A percentile compares a stretch with the other conserved stretches of the same genome.
phyloP scores from a whole-genome alignment of 2,797 vertebrate species.

The Hydrolagus colliei region DNA sequence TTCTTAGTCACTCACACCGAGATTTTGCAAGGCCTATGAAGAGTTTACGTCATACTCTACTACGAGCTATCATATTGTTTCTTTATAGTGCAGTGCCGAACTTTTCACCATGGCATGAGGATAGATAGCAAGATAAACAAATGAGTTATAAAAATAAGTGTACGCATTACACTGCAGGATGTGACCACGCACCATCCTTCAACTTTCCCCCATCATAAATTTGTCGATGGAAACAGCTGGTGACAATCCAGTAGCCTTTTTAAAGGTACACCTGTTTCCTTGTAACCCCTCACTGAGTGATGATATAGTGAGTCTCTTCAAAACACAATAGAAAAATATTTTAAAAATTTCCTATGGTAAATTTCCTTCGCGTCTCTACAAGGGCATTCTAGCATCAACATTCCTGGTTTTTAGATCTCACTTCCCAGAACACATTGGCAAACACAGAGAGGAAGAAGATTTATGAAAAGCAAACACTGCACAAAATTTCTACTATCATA shows the following conservation, averaged over 20 bases:
- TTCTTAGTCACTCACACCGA: neutral
- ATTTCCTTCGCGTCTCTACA: neutral
- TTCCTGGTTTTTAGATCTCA: neutral
- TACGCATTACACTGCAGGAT: slow-evolving; percentile 43
- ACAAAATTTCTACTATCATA: neutral
- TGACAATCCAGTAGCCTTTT: neutral
- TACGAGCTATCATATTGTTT: neutral
- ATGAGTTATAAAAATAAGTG: slow-evolving; percentile 50
- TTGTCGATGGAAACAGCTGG: slow-evolving; percentile 22
- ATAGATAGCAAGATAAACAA: slow-evolving; percentile 32
- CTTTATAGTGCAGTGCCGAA: slow-evolving; percentile 1
- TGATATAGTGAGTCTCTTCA: neutral
- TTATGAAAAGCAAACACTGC: neutral
- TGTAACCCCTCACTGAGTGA: neutral
- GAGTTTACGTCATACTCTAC: neutral
- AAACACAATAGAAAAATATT: neutral
- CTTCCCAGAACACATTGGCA: neutral
- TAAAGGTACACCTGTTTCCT: slow-evolving; percentile 23
- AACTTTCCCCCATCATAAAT: slow-evolving; percentile 41
- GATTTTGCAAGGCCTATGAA: neutral
- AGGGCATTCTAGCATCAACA: neutral
- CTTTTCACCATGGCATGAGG: neutral
- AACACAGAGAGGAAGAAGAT: neutral
- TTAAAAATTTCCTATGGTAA: neutral
- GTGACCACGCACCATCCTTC: slow-evolving; percentile 44